Base-by-base conservation (phyloP, 2,888 invertebrate genomes). In the Ennomos quercinarius region DNA sequence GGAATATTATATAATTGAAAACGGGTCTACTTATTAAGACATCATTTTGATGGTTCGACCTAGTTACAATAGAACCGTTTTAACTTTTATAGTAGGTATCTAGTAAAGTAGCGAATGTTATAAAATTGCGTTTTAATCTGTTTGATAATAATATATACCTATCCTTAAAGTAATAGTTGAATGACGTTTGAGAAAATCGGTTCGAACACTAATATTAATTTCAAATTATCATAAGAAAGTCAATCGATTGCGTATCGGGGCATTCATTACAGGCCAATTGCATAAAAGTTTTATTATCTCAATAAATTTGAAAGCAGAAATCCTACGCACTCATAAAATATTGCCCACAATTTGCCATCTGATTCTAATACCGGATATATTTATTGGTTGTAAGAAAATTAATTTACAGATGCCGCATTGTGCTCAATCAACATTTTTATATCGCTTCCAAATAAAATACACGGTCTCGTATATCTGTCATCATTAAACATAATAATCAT, bases 281-380 rank as follows among this genome's bases (percentile, higher is more conserved):
- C 66, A 75, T 55, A 61, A 53, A 65, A 67, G 58, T 72, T 81
- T 81, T 76, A 81, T 72, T 69, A 69, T 61, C 38, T 47, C 67
- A 76, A 77, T 81, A 80, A 81, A 81, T 72, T 72, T 71, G 74
- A 76, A 82, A 78, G 74, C 72, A 64, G 71, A 71, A 77, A 77
- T 74, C 73, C 73, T 78, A 76, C 73, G 66, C 72, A 57, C 58
- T 60, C 60, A 70, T 76, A 71, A n/a, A 74, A 74, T 74, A 72
- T 64, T 64, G 57, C 47, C 52, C 43, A 71, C 62, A 64, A 66
- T 66, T 72, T 66, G 70, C 63, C 59, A 68, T 67, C 54, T 63
- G 61, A 70, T 67, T 57, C 62, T 64, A 70, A 78, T 71, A 74
- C 77, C 81, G 77, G 81, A 82, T 76, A 75, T 75, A 69, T 72